Evolutionary conservation across 2,797 vertebrate genomes (phyloP), one percentile per base, ranked within the genome.

Genomic region (Hippopotamyrus pictus): DNA sequence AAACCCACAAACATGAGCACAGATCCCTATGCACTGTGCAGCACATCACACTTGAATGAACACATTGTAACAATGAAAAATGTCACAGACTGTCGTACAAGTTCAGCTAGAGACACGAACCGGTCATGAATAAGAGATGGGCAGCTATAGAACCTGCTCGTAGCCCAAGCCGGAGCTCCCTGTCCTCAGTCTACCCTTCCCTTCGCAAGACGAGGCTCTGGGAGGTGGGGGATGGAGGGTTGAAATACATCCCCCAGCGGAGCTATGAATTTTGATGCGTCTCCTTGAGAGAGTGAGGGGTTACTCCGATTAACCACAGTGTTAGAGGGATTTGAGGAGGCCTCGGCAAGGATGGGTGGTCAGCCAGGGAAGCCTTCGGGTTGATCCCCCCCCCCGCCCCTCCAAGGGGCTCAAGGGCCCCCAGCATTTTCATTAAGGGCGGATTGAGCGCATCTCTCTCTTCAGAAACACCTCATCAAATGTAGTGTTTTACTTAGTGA

Each of bases 401-500:
- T 37, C 96, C 94, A 96, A 94, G 95, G 95, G 92, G 97, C 96
- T 97, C 97, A 95, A 96, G 96, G 96, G 97, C 96, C 96, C 95
- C 97, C 96, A 97, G 97, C 94, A 96, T 98, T 99, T 99, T 99
- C 98, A 99, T 99, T 99, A 99, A 99, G 97, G 97, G 96, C 93
- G 97, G 97, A 98, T 98, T 98, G 97, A 97, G 97, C 96, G 96
- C 95, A 97, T 97, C 97, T 95, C 95, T 94, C 96, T 97, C 96
- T 97, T 97, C 96, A 99, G 97, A 99, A 99, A 99, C 98, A 99
- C 98, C 98, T 99, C 98, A 99, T 99, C 98, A 98, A 98, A 98
- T 98, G 97, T 97, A 98, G 97, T 99, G 97, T 99, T 99, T 99
- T 99, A 98, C 98, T 99, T 98, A 98, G 98, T 97, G 98, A 99